phyloP scores from a whole-genome alignment of 2,888 invertebrate species.

The Cryptocheilus praepositus region DNA sequence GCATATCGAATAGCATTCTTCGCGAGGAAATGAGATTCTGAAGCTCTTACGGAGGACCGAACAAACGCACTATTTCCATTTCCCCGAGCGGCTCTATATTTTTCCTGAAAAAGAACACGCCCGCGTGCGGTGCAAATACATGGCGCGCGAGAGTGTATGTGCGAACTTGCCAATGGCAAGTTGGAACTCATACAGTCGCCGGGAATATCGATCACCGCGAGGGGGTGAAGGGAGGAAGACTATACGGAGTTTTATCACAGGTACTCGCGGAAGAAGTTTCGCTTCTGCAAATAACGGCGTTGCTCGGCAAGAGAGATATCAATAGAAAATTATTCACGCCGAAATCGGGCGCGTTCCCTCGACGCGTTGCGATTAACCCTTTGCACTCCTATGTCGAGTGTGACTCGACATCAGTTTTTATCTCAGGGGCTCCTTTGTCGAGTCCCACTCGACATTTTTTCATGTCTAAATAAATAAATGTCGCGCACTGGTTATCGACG shows the following conservation, averaged over 20 bases:
- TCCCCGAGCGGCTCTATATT: constrained; percentile 29
- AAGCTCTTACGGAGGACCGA: constrained; percentile 14
- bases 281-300: not conserved
- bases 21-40: constrained; percentile 42
- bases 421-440: too few species aligned
- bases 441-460: too few species aligned
- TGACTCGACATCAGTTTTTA: too few species aligned
- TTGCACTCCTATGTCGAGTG: too few species aligned
- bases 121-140: constrained; percentile 4
- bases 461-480: too few species aligned
- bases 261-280: not conserved
- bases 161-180: constrained; percentile 25
- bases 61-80: constrained; percentile 34
- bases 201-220: constrained; percentile 30
- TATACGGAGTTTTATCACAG: constrained; percentile 16
- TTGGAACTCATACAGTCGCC: constrained; percentile 22
- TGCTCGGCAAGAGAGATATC: too few species aligned
- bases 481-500: too few species aligned
- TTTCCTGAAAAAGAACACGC: constrained; percentile 15
- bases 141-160: not conserved
- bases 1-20: constrained; percentile 28
- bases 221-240: constrained; percentile 19
- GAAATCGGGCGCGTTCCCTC: too few species aligned
- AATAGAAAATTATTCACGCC: too few species aligned
- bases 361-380: too few species aligned